Base-by-base conservation (phyloP, 2,113 vertebrate species). In the Prolemur simus region DNA sequence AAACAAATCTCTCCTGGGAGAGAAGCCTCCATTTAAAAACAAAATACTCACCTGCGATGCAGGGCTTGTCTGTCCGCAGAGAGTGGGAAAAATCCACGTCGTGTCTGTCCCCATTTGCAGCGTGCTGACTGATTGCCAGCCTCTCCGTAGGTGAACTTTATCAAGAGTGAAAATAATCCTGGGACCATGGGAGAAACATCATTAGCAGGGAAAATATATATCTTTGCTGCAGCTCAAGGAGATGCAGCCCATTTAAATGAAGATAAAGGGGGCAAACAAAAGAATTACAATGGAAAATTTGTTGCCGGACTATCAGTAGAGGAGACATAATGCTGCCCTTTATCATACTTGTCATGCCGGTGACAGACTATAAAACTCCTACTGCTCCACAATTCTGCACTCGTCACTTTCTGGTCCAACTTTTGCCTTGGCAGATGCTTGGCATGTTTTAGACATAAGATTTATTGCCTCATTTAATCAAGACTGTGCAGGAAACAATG, bases 391-490 rank as follows among this genome's bases (percentile, higher is more conserved):
- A 83, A 95, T 97, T 98, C 98, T 97, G 87, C 97, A 97, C 98
- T 98, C 96, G 85, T 98, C 98, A 94, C 89, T 34, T 82, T 94
- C 97, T 84, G 37, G 97, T 96, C 97, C 97, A 98, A 64, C 96
- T 98, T 94, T 96, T 95, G 96, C 74, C 96, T 97, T 97, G 97
- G 96, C 98, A 98, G 96, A 95, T 98, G 93, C 96, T 97, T 98
- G 98, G 96, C 98, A 95, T 94, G 94, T 98, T 98, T 99, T 98
- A 98, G 92, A 97, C 89, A 34, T 97, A 97, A 97, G 98, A 99
- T 99, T 99, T 98, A 99, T 98, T 96, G 94, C 97, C 98, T 99
- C 97, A 97, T 99, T 99, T 98, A 98, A 98, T 99, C 98, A 98
- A 95, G 92, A 94, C 93, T 96, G 87, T 97, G 87, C 98, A 98